Percentiles rank a stretch among this genome's conserved stretches.
phyloP scores from a whole-genome alignment of 2,113 vertebrate species.

The Heliornis fulica region DNA sequence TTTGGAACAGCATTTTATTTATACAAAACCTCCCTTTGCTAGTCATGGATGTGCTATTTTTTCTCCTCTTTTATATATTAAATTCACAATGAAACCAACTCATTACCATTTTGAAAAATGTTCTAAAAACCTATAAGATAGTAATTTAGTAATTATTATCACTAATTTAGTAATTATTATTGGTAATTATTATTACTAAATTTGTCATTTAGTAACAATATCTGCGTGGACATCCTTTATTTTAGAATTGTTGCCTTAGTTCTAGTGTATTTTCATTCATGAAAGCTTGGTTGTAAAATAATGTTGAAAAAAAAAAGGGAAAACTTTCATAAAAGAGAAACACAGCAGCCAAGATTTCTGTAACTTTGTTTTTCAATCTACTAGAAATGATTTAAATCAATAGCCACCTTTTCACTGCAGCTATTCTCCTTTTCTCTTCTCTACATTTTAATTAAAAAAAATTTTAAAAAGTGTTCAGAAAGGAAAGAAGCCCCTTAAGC shows the following conservation, averaged over 20 bases:
- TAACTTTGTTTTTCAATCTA: neutral
- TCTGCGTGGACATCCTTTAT: neutral
- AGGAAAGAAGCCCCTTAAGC: neutral
- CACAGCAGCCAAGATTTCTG: neutral
- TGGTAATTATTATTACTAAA: too few relatives aligned
- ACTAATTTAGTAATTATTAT: too few relatives aligned
- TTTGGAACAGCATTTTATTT: neutral
- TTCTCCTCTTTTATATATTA: neutral
- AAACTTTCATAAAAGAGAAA: neutral
- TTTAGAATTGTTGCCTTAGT: neutral
- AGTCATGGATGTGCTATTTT: neutral
- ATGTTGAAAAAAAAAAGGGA: neutral
- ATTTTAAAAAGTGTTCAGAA: neutral
- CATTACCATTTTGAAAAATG: neutral
- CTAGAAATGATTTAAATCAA: neutral
- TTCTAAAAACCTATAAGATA: neutral
- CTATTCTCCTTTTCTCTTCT: neutral
- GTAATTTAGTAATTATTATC: too few relatives aligned
- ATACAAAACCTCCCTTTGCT: neutral
- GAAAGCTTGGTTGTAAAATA: neutral
- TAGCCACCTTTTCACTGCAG: neutral
- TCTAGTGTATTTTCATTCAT: neutral
- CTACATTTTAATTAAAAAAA: neutral
- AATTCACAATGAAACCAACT: neutral
- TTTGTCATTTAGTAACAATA: neutral